A percentile compares a stretch with the other conserved stretches of the same genome.
Evolutionary conservation across 2,797 vertebrate genomes (phyloP).

Genomic region (Tokudaia tokunoshimensis): DNA sequence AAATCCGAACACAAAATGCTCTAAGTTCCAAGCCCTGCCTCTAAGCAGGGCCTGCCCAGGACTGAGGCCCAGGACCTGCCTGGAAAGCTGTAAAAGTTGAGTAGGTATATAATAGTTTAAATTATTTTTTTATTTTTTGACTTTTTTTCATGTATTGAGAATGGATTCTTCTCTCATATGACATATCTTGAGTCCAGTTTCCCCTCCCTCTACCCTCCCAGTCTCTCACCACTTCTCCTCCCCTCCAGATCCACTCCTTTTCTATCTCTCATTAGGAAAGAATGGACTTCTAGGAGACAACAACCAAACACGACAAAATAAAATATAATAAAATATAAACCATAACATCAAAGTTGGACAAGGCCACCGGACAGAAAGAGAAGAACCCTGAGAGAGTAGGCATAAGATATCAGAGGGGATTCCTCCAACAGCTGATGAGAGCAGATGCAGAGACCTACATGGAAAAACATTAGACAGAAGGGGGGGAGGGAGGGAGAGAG

Average conservation of each 20-base stretch:
- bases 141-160: neutral
- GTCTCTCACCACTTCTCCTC: neutral
- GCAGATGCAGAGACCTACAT: neutral
- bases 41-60: too few relatives aligned
- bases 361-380: neutral
- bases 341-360: neutral
- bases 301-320: neutral
- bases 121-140: neutral
- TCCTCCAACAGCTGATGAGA: neutral
- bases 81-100: neutral
- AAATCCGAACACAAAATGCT: neutral
- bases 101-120: neutral
- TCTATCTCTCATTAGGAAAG: neutral
- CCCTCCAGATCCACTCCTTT: neutral
- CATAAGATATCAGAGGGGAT: neutral
- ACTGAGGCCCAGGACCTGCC: neutral
- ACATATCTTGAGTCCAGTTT: neutral
- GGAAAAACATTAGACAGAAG: neutral
- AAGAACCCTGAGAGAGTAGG: neutral
- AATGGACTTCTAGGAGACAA: neutral
- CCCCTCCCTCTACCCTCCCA: neutral
- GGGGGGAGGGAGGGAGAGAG: too few relatives aligned
- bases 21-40: neutral
- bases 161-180: neutral
- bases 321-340: neutral